These are phyloP conservation scores for Epinephelus coioides DNA, from an alignment of 2,797 vertebrate species.

Conservation along the genomic window DNA sequence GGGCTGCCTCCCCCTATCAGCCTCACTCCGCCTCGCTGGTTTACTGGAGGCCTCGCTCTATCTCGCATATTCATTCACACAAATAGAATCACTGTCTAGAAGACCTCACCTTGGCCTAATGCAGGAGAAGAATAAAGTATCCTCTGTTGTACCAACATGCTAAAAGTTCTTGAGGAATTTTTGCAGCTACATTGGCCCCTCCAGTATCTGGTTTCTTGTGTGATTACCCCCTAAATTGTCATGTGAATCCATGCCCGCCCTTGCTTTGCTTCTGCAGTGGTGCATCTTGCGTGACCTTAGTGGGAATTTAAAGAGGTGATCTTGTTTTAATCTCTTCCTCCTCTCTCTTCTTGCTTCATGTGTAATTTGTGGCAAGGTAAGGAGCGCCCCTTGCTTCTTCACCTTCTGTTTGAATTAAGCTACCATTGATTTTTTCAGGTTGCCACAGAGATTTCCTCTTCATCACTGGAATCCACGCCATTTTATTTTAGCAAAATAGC, in stretches of 20 bases:
- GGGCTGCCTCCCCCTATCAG: slow-evolving; percentile 69
- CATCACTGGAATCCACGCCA: slow-evolving; percentile 28
- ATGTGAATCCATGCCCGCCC: slow-evolving; percentile 58
- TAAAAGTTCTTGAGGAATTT: background rate
- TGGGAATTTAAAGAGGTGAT: slow-evolving; percentile 15
- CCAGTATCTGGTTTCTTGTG: slow-evolving; percentile 1
- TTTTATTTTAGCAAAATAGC: slow-evolving; percentile 2
- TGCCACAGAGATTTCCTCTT: slow-evolving; percentile 33
- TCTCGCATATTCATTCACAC: slow-evolving; percentile 34
- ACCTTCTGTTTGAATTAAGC: slow-evolving; percentile 53
- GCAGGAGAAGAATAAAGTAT: background rate
- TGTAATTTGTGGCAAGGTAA: slow-evolving; percentile 88
- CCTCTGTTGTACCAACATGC: slow-evolving; percentile 1
- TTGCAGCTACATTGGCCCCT: background rate
- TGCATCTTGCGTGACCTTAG: slow-evolving; percentile 63
- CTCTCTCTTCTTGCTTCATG: slow-evolving; percentile 84
- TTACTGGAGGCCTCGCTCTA: slow-evolving; percentile 44
- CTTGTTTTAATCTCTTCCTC: slow-evolving; percentile 83
- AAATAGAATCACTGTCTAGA: slow-evolving; percentile 13
- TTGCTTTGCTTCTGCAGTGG: slow-evolving; percentile 67
- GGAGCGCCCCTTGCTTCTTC: slow-evolving; percentile 72
- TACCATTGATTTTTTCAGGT: slow-evolving; percentile 65
- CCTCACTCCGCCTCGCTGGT: slow-evolving; percentile 50
- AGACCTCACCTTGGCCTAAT: background rate
- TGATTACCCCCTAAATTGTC: background rate